phyloP scores from a whole-genome alignment of 2,113 vertebrate genomes.

The Lethenteron camtschaticum region DNA sequence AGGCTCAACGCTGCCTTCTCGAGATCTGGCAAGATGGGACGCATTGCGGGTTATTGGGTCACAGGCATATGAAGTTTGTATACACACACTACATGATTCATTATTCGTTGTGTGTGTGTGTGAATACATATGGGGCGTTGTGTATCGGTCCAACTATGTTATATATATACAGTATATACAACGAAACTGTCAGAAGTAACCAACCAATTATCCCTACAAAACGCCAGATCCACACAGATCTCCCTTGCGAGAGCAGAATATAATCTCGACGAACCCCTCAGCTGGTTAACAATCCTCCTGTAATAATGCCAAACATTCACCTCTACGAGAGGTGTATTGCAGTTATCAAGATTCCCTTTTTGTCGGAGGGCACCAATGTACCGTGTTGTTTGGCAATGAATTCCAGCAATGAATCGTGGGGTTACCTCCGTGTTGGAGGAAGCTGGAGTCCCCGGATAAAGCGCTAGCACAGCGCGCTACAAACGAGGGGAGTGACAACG shows the following conservation, averaged over 20 bases:
- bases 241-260: not conserved
- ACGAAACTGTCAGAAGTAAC: not conserved
- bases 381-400: too few species aligned
- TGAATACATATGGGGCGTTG: not conserved
- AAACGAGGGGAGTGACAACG: too few species aligned
- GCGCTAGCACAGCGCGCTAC: too few species aligned
- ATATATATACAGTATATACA: not conserved
- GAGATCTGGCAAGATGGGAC: not conserved
- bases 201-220: not conserved
- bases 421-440: too few species aligned
- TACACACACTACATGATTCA: not conserved
- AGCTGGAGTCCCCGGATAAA: too few species aligned
- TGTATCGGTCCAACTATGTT: not conserved
- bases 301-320: too few species aligned
- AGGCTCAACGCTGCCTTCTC: not conserved
- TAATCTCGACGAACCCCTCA: not conserved
- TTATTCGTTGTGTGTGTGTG: not conserved
- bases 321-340: too few species aligned
- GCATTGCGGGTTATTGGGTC: not conserved
- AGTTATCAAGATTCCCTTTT: too few species aligned
- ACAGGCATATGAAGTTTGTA: not conserved
- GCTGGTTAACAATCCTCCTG: not conserved
- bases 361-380: too few species aligned
- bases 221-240: not conserved
- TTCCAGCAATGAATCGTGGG: too few species aligned